These are phyloP conservation scores for Glyptemys insculpta DNA, from an alignment of 2,797 vertebrate species.

Conservation along the genomic window DNA sequence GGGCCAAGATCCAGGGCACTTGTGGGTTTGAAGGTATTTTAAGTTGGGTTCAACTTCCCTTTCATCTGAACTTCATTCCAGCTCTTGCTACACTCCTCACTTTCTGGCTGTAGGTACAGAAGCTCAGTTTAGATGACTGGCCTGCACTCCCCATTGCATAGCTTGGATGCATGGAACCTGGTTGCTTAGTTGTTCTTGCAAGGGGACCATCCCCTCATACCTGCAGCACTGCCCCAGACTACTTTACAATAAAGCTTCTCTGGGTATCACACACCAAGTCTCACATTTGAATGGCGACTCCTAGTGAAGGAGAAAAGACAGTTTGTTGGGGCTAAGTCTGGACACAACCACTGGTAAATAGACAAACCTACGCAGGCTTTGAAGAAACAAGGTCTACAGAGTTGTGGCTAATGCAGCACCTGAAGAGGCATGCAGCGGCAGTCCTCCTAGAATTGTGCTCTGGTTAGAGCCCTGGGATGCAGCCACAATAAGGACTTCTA, in stretches of 20 bases:
- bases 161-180: not conserved
- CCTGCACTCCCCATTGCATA: not conserved
- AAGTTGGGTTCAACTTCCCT: not conserved
- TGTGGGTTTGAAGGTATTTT: not conserved
- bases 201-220: not conserved
- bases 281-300: accelerated
- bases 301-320: not conserved
- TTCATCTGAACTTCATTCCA: not conserved
- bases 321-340: accelerated
- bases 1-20: not conserved
- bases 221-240: not conserved
- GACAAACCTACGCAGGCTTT: not conserved
- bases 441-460: not conserved
- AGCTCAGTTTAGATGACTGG: not conserved
- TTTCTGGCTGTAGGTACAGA: not conserved
- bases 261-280: accelerated
- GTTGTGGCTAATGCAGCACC: accelerated
- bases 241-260: not conserved
- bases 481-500: not conserved
- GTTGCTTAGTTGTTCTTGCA: not conserved
- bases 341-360: not conserved
- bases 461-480: not conserved
- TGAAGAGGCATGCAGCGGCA: not conserved
- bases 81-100: not conserved
- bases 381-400: not conserved